Base-by-base conservation (phyloP, 92 coral and sea anemone species). In the Actinernus sp. region DNA sequence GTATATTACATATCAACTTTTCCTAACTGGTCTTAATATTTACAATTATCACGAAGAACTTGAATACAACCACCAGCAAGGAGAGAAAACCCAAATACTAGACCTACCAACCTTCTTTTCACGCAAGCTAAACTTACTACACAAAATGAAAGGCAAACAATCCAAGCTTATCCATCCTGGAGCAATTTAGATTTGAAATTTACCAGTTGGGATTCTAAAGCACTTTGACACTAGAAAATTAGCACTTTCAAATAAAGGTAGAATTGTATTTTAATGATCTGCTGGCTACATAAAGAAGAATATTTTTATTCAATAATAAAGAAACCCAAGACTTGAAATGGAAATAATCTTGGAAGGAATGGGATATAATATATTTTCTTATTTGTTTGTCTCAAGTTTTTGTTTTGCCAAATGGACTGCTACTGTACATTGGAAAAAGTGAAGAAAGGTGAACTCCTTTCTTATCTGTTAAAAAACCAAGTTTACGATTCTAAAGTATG, bases 1-100 rank as follows among this genome's bases (percentile, higher is more conserved):
- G 97, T 90, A 76, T 81, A 86, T 90, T 90, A 90, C 92, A 71
- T 63, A 86, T 81, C 89, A 86, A 36, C 74, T 80, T 56, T 87
- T 90, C 64, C 76, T 81, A 81, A 90, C 97, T 84, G 66, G 29
- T 62, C 81, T 73, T 71, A 79, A 79, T 90, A 74, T 86, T 86
- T 70, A 90, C 89, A 81, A 81, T 81, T 75, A 65, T 65, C 83
- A 81, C 27, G 70, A 65, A 76, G 71, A 50, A 50, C 40, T 45
- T 63, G 85, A 79, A 90, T 76, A 55, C 57, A 61, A 68, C 38
- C 92, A 90, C 86, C 86, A 49, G 86, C 72, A 64, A 29, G 38
- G 32, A 37, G 32, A 57, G n/a, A 55, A 68, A 63, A 82, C 55
- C 34, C 49, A 39, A 49, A 39, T 18, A 47, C 17, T 34, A 34